A percentile compares a stretch with the other conserved stretches of the same genome.
phyloP scores from a whole-genome alignment of 2,888 invertebrate species.

The Belgica antarctica region DNA sequence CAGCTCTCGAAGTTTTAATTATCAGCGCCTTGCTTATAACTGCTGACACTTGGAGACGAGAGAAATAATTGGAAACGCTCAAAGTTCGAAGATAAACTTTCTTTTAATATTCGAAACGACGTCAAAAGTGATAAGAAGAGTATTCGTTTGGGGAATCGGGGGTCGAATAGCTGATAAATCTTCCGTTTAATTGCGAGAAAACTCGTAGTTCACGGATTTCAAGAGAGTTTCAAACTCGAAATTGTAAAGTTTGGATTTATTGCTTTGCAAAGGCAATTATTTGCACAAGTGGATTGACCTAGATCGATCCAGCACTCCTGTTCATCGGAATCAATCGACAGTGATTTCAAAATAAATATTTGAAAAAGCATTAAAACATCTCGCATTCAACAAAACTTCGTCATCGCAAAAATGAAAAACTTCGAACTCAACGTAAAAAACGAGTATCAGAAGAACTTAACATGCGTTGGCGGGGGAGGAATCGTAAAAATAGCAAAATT shows the following conservation, averaged over 20 bases:
- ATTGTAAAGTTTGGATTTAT: too few species aligned
- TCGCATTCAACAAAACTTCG: neutral
- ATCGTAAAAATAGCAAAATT: neutral
- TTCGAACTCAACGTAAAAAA: neutral
- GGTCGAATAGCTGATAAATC: too few species aligned
- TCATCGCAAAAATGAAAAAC: too few species aligned
- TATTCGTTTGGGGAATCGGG: too few species aligned
- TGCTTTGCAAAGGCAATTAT: too few species aligned
- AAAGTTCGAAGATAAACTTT: too few species aligned
- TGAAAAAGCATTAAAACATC: neutral
- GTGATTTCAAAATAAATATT: too few species aligned
- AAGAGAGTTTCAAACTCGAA: neutral
- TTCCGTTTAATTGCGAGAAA: neutral
- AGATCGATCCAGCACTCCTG: too few species aligned
- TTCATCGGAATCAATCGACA: too few species aligned
- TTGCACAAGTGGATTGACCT: too few species aligned
- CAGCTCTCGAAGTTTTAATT: constrained; percentile 5
- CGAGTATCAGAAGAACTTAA: neutral
- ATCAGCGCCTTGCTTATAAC: neutral
- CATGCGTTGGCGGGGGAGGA: neutral
- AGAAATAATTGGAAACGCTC: constrained; percentile 4
- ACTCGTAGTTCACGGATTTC: neutral
- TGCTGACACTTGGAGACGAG: neutral
- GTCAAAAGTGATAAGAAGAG: too few species aligned
- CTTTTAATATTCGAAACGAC: too few species aligned